Evolutionary conservation across 2,888 invertebrate genomes (phyloP).

Genomic region (Tholera decimalis): DNA sequence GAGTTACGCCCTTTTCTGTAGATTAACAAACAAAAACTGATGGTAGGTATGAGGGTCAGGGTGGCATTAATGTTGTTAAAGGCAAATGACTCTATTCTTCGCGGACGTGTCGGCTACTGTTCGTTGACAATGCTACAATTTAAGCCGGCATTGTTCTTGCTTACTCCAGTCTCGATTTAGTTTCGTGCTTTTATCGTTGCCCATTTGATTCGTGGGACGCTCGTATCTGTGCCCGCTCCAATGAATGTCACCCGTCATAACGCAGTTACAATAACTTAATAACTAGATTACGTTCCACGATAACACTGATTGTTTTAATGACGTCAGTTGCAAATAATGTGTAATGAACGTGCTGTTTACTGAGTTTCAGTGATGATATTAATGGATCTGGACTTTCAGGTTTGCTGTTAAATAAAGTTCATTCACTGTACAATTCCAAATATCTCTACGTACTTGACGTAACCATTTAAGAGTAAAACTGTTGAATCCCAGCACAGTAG

Average conservation of each 20-base stretch:
- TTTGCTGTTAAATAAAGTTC: background rate
- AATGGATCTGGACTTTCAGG: background rate
- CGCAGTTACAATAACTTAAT: slow-evolving; percentile 61
- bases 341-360: slow-evolving; percentile 35
- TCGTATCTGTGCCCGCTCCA: slow-evolving; percentile 71
- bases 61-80: slow-evolving; percentile 88
- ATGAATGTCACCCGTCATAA: slow-evolving; percentile 62
- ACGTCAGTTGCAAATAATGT: slow-evolving; percentile 44
- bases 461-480: too few species aligned
- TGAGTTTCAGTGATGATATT: slow-evolving; percentile 19
- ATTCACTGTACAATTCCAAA: background rate
- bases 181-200: slow-evolving; percentile 85
- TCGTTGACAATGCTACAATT: slow-evolving; percentile 87
- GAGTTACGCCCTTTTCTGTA: slow-evolving; percentile 91
- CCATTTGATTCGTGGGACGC: slow-evolving; percentile 77
- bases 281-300: slow-evolving; percentile 60
- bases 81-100: slow-evolving; percentile 90
- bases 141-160: slow-evolving; percentile 87
- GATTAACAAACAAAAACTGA: slow-evolving; percentile 92
- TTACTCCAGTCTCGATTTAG: slow-evolving; percentile 84
- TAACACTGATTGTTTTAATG: slow-evolving; percentile 58
- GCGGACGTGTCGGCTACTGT: slow-evolving; percentile 78
- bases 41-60: slow-evolving; percentile 89
- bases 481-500: too few species aligned
- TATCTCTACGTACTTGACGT: too few species aligned